Evolutionary conservation across 2,888 invertebrate genomes (phyloP), one percentile per base, ranked within the genome.

Genomic region (Resseliella maxima): DNA sequence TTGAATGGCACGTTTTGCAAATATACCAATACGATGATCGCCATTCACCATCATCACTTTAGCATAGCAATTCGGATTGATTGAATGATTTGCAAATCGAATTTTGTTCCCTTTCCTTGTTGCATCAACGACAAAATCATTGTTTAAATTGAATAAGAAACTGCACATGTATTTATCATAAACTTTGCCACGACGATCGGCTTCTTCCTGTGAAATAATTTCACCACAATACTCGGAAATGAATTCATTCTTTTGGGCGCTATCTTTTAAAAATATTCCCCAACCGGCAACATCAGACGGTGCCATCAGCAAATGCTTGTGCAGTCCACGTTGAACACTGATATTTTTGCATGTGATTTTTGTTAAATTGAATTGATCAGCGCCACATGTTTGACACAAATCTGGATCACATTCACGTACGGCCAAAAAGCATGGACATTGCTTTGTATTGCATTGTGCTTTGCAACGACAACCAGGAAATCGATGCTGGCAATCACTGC

Each of bases 91-190:
- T 86, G 99, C 99, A 92, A 99, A 99, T n/a, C 99, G 94, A 88
- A 99, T 99, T 92, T 99, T 98, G 92, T 99, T 99, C 87, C 99
- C 99, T 90, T 99, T 99, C 81, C 99, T 93, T 0, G 99, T 99
- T 41, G 99, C 99, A 92, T 99, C 99, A 88, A 99, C 99, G 64
- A 99, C 99, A 92, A 97, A 99, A 91, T 99, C 98, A 90, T 98
- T 98, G 90, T 99, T 99, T 83, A 99, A 94, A 92, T 99, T 99
- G 92, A 99, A 99, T 86, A 99, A 94, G 92, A 99, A 99, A 89
- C 98, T 99, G 92, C 98, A 99, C 97, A 98, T 98, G 90, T 98
- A 98, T 92, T 98, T 98, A 92, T 99, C 99, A 91, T 99, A 99
- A 8, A 99, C 99, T 92, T 99, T 99, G 87, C 99, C 99, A 88